Evolutionary conservation across 2,797 vertebrate species (phyloP), one percentile per base, ranked within the genome.

Genomic region (Lepilemur septentrionalis): DNA sequence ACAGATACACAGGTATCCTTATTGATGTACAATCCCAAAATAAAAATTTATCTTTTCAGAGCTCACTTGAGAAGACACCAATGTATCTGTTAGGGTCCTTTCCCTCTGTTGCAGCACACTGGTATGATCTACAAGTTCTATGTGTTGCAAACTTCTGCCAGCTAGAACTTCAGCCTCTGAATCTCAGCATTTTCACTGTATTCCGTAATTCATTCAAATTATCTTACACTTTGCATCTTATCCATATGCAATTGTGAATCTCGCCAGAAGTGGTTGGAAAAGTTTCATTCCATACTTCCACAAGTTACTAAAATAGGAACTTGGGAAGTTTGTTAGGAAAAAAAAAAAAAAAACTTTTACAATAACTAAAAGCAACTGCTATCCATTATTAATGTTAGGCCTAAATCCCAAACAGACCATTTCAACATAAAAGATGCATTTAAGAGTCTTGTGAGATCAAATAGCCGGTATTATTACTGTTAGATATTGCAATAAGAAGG

Each of bases 201-300:
- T 95, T 90, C 79, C 67, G 72, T 96, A 97, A 95, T 94, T 98
- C 96, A 96, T 97, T 97, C 96, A 97, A 97, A 97, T 97, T 84
- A 96, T 97, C 95, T 96, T 97, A 95, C 94, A 97, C 96, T 98
- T 97, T 97, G 97, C 97, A 98, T 97, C 97, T 97, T 96, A 97
- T 98, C 97, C 97, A 97, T 97, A 98, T 97, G 97, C 97, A 97
- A 97, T 88, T 81, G 94, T 96, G 95, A 97, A 97, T 95, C 94
- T 92, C 95, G 97, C 96, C 97, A 98, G 95, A 96, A 97, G 95
- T 97, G 95, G 90, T 85, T 97, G 96, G 95, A 95, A 97, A 98
- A 98, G 97, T 98, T 98, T 98, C 98, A 96, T 96, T 96, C 92
- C 97, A 93, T 89, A 94, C 95, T 97, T 98, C 92, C 95, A 96